Percentiles rank a stretch among this genome's conserved stretches.
Evolutionary conservation across 2,113 vertebrate species (phyloP).

Genomic region (Stegostoma tigrinum): DNA sequence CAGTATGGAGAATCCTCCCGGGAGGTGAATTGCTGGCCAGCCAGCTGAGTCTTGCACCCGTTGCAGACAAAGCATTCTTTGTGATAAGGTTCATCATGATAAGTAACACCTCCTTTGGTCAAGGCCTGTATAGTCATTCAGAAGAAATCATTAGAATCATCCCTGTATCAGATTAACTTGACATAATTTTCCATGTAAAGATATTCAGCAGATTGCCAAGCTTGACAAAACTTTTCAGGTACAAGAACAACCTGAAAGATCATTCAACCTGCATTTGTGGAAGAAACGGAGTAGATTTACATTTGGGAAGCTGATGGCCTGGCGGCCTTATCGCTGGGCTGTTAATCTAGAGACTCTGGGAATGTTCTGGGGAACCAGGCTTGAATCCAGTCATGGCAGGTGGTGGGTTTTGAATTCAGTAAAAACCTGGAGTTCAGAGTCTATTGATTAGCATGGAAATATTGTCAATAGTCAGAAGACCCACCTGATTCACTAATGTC

Average conservation of each 20-base stretch:
- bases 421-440: too few relatives aligned
- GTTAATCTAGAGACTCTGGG: too few relatives aligned
- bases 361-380: too few relatives aligned
- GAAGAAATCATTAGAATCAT: background rate
- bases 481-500: too few relatives aligned
- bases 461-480: too few relatives aligned
- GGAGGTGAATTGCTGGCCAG: constrained; percentile 96
- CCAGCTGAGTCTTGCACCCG: constrained; percentile 82
- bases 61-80: constrained; percentile 96
- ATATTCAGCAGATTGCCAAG: background rate
- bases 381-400: too few relatives aligned
- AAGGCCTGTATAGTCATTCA: constrained; percentile 62
- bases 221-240: background rate
- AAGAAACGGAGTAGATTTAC: background rate
- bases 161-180: background rate
- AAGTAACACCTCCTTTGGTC: constrained; percentile 94
- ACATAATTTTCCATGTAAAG: background rate
- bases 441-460: too few relatives aligned
- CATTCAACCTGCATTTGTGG: background rate
- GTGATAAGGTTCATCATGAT: constrained; percentile 94
- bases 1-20: constrained; percentile 90
- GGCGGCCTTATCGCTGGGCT: too few relatives aligned
- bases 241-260: background rate
- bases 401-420: too few relatives aligned
- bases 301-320: too few relatives aligned